Evolutionary conservation across 2,797 vertebrate genomes (phyloP), one percentile per base, ranked within the genome.

Genomic region (Microchirus variegatus): DNA sequence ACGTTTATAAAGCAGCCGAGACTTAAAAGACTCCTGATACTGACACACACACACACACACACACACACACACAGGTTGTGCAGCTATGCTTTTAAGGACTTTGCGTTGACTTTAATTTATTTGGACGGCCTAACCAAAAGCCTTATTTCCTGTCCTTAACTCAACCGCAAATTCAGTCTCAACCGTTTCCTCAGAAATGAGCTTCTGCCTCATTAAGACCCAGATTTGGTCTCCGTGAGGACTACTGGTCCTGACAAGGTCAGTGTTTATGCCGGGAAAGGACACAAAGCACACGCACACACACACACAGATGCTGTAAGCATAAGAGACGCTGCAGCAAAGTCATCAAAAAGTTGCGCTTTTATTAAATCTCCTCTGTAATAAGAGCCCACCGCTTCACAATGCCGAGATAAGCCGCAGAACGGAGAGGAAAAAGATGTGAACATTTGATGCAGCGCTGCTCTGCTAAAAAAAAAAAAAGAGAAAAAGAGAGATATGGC

Each of bases 331-430:
- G 60, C 76, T 58, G 75, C 73, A 63, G 78, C 80, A 75, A 77
- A 78, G 75, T 86, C 73, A 78, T 87, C 78, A 84, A 65, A 89
- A 82, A 57, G 75, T 72, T 77, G 68, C 17, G 50, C 82, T 78
- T 81, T 83, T 77, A 81, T 81, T 69, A 72, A 88, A 85, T 83
- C 80, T 80, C 66, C 55, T 69, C 47, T 57, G 67, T 70, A 73
- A 76, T 75, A 84, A 78, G 78, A 67, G 45, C 63, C 50, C 43
- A 36, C 3, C 26, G 77, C 59, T 43, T 75, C 77, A 70, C 77
- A 82, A 70, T 63, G 71, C 59, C 43, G 67, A 82, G 76, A 84
- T 84, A 83, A 83, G 80, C 75, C 64, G 68, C 67, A 69, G 67
- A 70, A 65, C n/a, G 17, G 61, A 46, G 62, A 60, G 52, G 59